A percentile compares a stretch with the other conserved stretches of the same genome.
These are phyloP conservation scores for Anguilla pacifica DNA, from an alignment of 2,797 vertebrate genomes.

Conservation along the genomic window DNA sequence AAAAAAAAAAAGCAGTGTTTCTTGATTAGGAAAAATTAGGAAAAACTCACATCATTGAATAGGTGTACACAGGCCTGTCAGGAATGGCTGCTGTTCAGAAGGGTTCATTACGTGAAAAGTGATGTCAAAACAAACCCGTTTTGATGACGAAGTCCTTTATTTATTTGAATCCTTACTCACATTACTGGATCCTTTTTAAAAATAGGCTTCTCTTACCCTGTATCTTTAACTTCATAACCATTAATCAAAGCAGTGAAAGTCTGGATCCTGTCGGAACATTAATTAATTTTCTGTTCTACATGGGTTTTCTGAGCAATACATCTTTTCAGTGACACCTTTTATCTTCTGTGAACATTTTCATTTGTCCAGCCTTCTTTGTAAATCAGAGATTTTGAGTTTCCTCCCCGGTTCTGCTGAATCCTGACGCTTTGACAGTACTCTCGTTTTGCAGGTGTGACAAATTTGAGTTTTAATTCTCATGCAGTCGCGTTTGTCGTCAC, in stretches of 20 bases:
- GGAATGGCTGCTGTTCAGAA: background rate
- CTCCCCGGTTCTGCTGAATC: background rate
- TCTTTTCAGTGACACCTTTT: background rate
- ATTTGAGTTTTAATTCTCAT: background rate
- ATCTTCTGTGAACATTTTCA: background rate
- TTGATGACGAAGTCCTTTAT: background rate
- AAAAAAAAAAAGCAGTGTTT: too few relatives aligned
- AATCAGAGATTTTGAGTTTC: background rate
- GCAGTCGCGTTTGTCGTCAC: background rate
- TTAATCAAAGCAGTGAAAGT: background rate
- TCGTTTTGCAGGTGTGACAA: background rate
- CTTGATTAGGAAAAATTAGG: background rate
- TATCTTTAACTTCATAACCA: background rate
- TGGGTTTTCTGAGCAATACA: background rate
- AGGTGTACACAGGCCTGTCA: background rate
- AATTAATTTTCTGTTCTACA: background rate
- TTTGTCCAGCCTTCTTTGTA: background rate
- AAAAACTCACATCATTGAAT: background rate
- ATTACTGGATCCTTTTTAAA: background rate
- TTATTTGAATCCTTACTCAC: background rate
- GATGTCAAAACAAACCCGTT: background rate
- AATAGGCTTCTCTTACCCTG: background rate
- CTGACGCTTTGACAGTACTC: background rate
- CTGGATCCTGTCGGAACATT: background rate
- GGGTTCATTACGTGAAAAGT: background rate